Percentiles rank a stretch among this genome's conserved stretches.
These are phyloP conservation scores for Idaea dimidiata DNA, from an alignment of 2,888 invertebrate genomes.

Conservation along the genomic window DNA sequence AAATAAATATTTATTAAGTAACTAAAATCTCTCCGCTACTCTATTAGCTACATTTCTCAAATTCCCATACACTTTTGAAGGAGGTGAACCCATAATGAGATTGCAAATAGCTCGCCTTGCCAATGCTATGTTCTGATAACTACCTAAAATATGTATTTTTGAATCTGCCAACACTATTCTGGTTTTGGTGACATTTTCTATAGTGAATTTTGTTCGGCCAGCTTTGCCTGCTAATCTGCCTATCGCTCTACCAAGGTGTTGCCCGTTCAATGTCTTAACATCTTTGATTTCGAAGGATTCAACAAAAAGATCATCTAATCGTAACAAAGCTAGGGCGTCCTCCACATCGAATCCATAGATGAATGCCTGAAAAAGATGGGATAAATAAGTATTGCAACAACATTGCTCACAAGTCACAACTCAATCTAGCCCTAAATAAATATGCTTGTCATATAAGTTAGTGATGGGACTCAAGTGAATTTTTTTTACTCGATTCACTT, in stretches of 20 bases:
- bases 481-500: no score
- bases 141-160: constrained; percentile 98
- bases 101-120: constrained; percentile 97
- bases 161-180: constrained; percentile 98
- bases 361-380: constrained; percentile 85
- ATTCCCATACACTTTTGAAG: constrained; percentile 98
- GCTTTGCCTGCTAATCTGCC: constrained; percentile 99
- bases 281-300: constrained; percentile 98
- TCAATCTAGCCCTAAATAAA: no score
- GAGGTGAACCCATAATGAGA: constrained; percentile 97
- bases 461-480: no score
- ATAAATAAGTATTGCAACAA: no score
- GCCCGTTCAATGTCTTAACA: constrained; percentile 96
- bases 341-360: constrained; percentile 98
- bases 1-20: constrained; percentile 51
- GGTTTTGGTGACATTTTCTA: constrained; percentile 99
- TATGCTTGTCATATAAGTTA: no score
- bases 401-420: no score
- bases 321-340: constrained; percentile 95
- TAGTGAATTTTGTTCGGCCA: constrained; percentile 97
- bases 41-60: constrained; percentile 92
- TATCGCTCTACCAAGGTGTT: constrained; percentile 96
- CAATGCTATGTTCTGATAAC: constrained; percentile 97
- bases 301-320: constrained; percentile 97
- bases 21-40: constrained; percentile 88